phyloP scores from a whole-genome alignment of 1,140 invertebrate genomes.

The Brachionus sp. region DNA sequence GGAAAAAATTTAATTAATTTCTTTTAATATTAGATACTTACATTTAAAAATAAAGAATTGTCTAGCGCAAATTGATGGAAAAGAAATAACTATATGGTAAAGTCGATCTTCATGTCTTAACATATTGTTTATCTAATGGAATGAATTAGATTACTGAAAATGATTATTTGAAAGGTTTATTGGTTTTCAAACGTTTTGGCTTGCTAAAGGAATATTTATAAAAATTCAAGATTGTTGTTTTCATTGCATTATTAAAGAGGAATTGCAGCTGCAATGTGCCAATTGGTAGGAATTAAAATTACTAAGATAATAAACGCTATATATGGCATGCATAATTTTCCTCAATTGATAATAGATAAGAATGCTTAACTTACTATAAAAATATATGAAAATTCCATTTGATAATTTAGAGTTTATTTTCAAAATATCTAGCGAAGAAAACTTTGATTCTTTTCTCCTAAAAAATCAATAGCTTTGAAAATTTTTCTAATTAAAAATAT shows the following conservation, averaged over 20 bases:
- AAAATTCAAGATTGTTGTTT: neutral
- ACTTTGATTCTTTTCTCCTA: neutral
- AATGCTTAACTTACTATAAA: slow-evolving; percentile 36
- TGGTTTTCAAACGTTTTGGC: neutral
- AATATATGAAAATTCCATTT: slow-evolving; percentile 32
- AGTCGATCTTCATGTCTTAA: slow-evolving; percentile 42
- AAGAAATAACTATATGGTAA: slow-evolving; percentile 40
- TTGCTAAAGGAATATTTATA: neutral
- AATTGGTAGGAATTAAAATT: neutral
- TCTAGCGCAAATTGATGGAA: slow-evolving; percentile 35
- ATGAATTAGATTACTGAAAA: neutral
- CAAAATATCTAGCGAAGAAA: neutral
- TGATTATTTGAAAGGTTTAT: neutral
- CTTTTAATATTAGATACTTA: neutral
- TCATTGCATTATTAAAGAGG: neutral
- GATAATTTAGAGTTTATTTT: neutral
- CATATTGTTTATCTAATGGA: slow-evolving; percentile 33
- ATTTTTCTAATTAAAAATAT: neutral
- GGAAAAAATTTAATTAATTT: neutral
- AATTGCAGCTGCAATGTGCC: neutral
- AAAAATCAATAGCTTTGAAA: neutral
- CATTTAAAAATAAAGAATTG: slow-evolving; percentile 43
- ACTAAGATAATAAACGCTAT: neutral
- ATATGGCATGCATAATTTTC: slow-evolving; percentile 18
- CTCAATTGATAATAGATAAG: neutral